A percentile compares a stretch with the other conserved stretches of the same genome.
phyloP scores from a whole-genome alignment of 2,888 invertebrate species.

The Iselma pallidipennis region DNA sequence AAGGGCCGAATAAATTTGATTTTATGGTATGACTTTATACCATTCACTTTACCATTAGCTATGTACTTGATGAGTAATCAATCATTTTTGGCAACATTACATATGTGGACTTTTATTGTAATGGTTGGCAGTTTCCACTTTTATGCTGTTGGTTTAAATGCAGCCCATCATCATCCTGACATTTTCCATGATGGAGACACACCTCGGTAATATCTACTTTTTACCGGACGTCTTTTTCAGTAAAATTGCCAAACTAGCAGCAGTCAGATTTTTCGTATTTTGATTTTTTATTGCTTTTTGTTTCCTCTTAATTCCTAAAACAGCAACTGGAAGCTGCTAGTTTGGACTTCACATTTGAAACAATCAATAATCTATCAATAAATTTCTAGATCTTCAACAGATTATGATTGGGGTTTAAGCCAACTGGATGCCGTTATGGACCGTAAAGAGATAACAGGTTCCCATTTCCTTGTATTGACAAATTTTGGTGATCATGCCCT shows the following conservation, averaged over 20 bases:
- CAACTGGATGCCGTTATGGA: slow-evolving; percentile 78
- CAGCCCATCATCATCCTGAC: slow-evolving; percentile 79
- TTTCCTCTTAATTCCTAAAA: not conserved
- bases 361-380: too few species aligned
- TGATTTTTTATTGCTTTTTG: not conserved
- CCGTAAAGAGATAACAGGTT: slow-evolving; percentile 68
- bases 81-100: slow-evolving; percentile 49
- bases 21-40: slow-evolving; percentile 49
- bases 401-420: slow-evolving; percentile 76
- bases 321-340: too few species aligned
- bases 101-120: slow-evolving; percentile 66
- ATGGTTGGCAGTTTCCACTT: slow-evolving; percentile 67
- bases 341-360: too few species aligned
- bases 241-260: too few species aligned
- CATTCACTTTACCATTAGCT: slow-evolving; percentile 53
- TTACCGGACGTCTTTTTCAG: too few species aligned
- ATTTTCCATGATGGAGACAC: slow-evolving; percentile 81
- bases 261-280: not conserved
- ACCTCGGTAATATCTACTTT: slow-evolving; percentile 60
- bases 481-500: slow-evolving; percentile 79
- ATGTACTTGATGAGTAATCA: slow-evolving; percentile 54
- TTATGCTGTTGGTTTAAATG: slow-evolving; percentile 67
- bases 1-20: slow-evolving; percentile 19
- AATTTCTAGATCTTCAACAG: slow-evolving; percentile 27
- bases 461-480: slow-evolving; percentile 69